Conservation (phyloP, 1,140 invertebrate genomes). For the Melitaea cinxia region DNA sequence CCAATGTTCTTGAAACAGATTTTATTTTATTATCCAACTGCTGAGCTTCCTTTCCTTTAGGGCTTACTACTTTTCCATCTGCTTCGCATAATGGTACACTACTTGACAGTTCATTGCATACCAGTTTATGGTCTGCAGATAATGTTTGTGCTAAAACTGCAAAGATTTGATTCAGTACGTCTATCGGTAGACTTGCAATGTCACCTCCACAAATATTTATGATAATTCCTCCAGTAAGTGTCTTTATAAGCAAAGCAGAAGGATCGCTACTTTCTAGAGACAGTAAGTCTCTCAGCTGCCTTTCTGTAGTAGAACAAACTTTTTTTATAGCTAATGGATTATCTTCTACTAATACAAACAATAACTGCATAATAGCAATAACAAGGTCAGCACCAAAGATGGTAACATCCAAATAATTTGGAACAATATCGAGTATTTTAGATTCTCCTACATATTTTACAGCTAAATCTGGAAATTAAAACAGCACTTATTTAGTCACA, state of each 20-base stretch:
- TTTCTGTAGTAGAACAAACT: slow-evolving; percentile 75
- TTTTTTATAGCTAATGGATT: slow-evolving; percentile 82
- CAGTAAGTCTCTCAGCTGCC: slow-evolving; percentile 76
- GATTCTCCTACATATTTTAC: slow-evolving; percentile 86
- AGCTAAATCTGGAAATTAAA: slow-evolving; percentile 81
- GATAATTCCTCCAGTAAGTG: slow-evolving; percentile 81
- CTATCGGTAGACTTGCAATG: slow-evolving; percentile 59
- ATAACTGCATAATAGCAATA: slow-evolving; percentile 84
- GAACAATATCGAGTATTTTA: slow-evolving; percentile 84
- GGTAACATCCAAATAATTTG: slow-evolving; percentile 84
- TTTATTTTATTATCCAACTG: slow-evolving; percentile 72
- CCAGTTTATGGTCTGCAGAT: slow-evolving; percentile 66
- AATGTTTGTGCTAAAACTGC: slow-evolving; percentile 76
- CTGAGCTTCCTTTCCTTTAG: slow-evolving; percentile 63
- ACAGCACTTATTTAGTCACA: neutral
- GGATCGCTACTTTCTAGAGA: slow-evolving; percentile 66
- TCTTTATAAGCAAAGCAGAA: slow-evolving; percentile 80
- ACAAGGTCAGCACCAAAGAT: slow-evolving; percentile 84
- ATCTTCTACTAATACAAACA: slow-evolving; percentile 86
- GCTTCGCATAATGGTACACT: slow-evolving; percentile 68
- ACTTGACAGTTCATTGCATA: slow-evolving; percentile 78
- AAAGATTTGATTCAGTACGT: slow-evolving; percentile 71
- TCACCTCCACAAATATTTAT: slow-evolving; percentile 77
- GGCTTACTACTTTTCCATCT: slow-evolving; percentile 44
- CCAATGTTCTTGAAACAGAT: slow-evolving; percentile 79